phyloP scores from a whole-genome alignment of 2,888 invertebrate species.

The Lymantria dispar region DNA sequence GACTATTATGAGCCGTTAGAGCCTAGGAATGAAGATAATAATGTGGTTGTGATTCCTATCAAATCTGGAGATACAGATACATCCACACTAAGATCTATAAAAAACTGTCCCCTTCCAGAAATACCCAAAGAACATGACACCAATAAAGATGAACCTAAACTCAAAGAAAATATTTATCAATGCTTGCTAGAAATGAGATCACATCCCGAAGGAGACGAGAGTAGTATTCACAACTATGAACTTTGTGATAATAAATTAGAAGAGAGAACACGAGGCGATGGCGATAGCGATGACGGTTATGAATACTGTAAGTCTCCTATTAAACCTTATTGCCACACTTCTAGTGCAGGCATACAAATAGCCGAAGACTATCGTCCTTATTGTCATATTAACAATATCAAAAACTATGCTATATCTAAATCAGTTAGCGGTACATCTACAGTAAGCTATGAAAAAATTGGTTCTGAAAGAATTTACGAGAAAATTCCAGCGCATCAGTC shows the following conservation, averaged over 20 bases:
- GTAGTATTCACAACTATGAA: conserved; percentile 80
- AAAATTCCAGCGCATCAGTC: conserved; percentile 62
- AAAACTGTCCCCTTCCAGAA: conserved; percentile 77
- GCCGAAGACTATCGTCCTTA: conserved; percentile 77
- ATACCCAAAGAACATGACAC: conserved; percentile 57
- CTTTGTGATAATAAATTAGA: conserved; percentile 67
- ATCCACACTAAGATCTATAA: conserved; percentile 53
- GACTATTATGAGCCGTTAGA: conserved; percentile 76
- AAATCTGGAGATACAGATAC: conserved; percentile 44
- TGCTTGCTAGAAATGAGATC: conserved; percentile 73
- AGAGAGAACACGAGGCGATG: conserved; percentile 71
- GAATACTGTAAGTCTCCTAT: conserved; percentile 76
- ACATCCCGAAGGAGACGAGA: conserved; percentile 75
- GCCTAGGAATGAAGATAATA: conserved; percentile 51
- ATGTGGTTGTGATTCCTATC: conserved; percentile 61
- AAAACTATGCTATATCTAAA: conserved; percentile 68
- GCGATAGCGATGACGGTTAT: conserved; percentile 76
- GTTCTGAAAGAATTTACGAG: conserved; percentile 74
- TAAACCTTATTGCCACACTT: conserved; percentile 69
- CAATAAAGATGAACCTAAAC: conserved; percentile 22
- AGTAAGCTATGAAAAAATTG: conserved; percentile 74
- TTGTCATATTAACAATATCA: conserved; percentile 47
- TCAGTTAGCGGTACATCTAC: conserved; percentile 74
- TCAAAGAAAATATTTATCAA: conserved; percentile 72
- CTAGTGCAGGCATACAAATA: conserved; percentile 74